A percentile compares a stretch with the other conserved stretches of the same genome.
Evolutionary conservation across 2,113 vertebrate genomes (phyloP).

Genomic region (Gavia stellata): DNA sequence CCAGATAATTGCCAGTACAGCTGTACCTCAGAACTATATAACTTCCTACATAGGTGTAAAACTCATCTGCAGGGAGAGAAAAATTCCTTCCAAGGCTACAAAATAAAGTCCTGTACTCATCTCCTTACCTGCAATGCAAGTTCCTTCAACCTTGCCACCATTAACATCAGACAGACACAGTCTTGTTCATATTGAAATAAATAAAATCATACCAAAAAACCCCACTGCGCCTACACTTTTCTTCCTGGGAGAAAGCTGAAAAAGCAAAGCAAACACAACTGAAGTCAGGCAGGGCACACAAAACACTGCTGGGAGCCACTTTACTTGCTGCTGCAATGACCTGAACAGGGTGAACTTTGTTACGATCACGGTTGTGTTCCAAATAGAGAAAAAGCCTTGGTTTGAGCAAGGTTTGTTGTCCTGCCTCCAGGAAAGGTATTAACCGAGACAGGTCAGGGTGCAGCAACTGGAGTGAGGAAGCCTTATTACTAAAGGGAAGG

Average conservation of each 20-base stretch:
- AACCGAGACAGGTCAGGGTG: neutral
- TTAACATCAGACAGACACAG: neutral
- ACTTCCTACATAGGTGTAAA: neutral
- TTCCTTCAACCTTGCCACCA: neutral
- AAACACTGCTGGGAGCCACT: neutral
- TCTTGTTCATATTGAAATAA: neutral
- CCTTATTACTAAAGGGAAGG: neutral
- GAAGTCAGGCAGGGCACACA: neutral
- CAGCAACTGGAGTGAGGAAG: neutral
- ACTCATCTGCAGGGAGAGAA: neutral
- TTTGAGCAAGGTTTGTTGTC: neutral
- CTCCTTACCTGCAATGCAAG: neutral
- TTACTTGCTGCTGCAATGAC: neutral
- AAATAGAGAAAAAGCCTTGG: neutral
- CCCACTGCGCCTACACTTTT: neutral
- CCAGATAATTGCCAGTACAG: neutral
- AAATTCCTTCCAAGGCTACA: neutral
- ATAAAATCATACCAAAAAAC: neutral
- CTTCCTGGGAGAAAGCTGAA: neutral
- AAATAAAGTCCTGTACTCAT: neutral
- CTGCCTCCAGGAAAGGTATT: neutral
- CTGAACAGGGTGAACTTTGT: neutral
- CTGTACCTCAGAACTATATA: neutral
- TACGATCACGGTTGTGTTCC: rapidly evolving
- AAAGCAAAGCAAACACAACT: neutral